phyloP scores from a whole-genome alignment of 2,797 vertebrate species.

The Telmatherina bonti region DNA sequence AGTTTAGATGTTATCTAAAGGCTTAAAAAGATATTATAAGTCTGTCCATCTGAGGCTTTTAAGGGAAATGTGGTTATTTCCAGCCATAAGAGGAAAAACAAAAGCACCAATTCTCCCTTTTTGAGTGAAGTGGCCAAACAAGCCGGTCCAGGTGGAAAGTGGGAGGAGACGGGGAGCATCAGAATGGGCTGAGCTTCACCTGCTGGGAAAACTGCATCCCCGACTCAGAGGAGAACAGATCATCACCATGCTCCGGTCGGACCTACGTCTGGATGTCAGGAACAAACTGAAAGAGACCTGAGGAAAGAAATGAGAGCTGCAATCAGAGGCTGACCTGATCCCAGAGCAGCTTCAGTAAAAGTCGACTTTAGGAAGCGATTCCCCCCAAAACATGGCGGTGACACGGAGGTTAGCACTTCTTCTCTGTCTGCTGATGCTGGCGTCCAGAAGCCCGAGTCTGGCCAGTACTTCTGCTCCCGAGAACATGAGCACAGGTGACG shows the following conservation, averaged over 20 bases:
- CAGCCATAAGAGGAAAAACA: background rate
- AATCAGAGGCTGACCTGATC: slow-evolving; percentile 13
- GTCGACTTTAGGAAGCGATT: slow-evolving; percentile 8
- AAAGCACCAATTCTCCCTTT: slow-evolving; percentile 23
- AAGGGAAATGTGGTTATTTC: slow-evolving; percentile 1
- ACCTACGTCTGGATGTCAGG: slow-evolving; percentile 32
- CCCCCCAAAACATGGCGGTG: slow-evolving; percentile 48
- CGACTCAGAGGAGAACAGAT: slow-evolving; percentile 33
- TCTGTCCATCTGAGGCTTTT: background rate
- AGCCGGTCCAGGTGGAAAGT: slow-evolving; percentile 53
- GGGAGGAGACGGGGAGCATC: slow-evolving; percentile 60
- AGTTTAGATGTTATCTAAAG: too few species aligned
- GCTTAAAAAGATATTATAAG: background rate
- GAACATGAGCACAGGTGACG: background rate
- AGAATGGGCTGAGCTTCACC: slow-evolving; percentile 70
- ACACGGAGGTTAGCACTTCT: slow-evolving; percentile 31
- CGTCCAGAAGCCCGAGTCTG: slow-evolving; percentile 19
- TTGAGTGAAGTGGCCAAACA: slow-evolving; percentile 60
- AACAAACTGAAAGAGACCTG: slow-evolving; percentile 24
- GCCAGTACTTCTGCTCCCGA: background rate
- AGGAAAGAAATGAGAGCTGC: slow-evolving; percentile 28
- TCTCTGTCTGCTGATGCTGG: slow-evolving; percentile 55
- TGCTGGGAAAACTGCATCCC: slow-evolving; percentile 51
- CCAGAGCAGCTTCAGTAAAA: background rate
- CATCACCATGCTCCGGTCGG: slow-evolving; percentile 16